phyloP scores from a whole-genome alignment of 2,113 vertebrate species.

The Dasyprocta punctata region DNA sequence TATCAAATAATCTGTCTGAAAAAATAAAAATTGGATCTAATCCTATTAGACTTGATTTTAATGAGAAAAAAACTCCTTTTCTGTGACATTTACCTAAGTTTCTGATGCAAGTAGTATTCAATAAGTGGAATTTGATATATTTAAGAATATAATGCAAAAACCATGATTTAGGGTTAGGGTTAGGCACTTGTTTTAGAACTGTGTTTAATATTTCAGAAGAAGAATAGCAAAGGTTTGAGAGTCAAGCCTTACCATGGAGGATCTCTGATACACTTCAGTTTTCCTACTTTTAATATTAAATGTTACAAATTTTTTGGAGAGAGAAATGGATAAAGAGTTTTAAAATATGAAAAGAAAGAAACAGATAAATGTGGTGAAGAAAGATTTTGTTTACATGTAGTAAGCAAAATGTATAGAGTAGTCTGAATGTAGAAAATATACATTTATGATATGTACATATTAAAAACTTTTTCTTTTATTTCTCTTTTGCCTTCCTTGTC shows the following conservation, averaged over 20 bases:
- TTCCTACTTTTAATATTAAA: neutral
- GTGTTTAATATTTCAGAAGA: neutral
- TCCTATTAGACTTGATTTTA: neutral
- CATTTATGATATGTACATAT: neutral
- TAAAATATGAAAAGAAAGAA: neutral
- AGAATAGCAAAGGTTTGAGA: neutral
- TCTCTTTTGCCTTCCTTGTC: neutral
- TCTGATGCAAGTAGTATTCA: neutral
- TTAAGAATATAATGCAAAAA: constrained; percentile 2
- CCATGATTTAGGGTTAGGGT: neutral
- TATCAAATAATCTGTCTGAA: neutral
- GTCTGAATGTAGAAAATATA: neutral
- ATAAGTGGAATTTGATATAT: neutral
- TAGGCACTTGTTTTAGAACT: neutral
- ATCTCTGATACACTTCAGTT: neutral
- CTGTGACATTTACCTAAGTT: neutral
- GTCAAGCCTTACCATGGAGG: neutral
- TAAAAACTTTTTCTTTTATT: neutral
- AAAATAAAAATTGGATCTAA: neutral
- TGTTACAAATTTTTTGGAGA: neutral
- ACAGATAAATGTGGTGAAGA: neutral
- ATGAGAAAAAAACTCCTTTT: neutral
- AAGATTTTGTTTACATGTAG: neutral
- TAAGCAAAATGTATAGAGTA: neutral
- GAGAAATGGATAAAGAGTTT: neutral